Evolutionary conservation across 2,113 vertebrate species (phyloP), one percentile per base, ranked within the genome.

Genomic region (Bubo blakistoni): DNA sequence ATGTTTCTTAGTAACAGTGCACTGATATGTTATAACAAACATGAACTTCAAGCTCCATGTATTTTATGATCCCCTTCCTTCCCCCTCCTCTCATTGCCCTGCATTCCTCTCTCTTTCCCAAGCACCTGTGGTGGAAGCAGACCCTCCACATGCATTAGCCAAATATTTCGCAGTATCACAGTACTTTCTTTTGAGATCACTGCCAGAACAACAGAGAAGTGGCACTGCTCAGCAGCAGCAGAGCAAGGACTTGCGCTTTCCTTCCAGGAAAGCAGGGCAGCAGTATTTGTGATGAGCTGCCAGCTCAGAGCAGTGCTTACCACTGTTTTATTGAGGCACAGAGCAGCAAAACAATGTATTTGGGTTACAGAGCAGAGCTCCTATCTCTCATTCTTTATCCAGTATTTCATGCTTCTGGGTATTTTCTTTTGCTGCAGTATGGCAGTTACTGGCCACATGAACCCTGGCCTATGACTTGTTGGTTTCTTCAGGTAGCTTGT

Each of bases 311-410:
- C 26, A 11, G 54, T 17, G 5, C 38, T 32, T 57, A 3, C 0
- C 12, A 1, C 65, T 34, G 27, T 10, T 32, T 19, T 49, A 29
- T 4, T 13, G 44, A 32, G 42, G 70, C 78, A 29, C 34, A 7
- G 58, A 49, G 59, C 49, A 7, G 62, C 1, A 0, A 18, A 44
- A 7, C 18, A 5, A 24, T 1, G 8, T 1, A 1, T 19, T 47
- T 49, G 4, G 72, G 67, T 44, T 67, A 57, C 34, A 3, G 18
- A 65, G 78, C 73, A 81, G 19, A 55, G 63, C n/a, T 79, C 57
- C 30, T 6, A 2, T 11, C 46, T 58, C 66, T 26, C n/a, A 3
- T 25, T 40, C 78, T 52, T 72, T 10, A 34, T 3, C 36, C 0
- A 3, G 4, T 54, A 32, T 49, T 87, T 52, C 34, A 13, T 5